Evolutionary conservation across 2,113 vertebrate species (phyloP).

Genomic region (Gymnorhina tibicen): DNA sequence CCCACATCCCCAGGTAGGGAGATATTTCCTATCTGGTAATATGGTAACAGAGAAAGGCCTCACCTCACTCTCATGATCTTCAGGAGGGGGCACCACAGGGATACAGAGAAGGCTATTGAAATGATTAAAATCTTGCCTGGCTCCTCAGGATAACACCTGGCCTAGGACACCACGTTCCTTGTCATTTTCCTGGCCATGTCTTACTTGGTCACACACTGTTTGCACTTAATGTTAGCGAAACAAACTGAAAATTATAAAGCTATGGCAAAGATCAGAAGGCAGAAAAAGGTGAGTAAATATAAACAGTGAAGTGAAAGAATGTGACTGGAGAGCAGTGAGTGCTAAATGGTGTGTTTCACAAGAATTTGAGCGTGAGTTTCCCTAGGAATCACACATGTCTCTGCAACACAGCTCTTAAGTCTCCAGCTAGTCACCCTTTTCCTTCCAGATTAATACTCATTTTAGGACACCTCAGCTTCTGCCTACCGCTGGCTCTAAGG

Average conservation of each 20-base stretch:
- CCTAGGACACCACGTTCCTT: neutral
- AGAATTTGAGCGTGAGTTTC: neutral
- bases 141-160: neutral
- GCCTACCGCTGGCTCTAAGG: neutral
- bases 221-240: neutral
- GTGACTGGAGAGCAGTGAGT: neutral
- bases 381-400: neutral
- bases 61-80: neutral
- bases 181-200: neutral
- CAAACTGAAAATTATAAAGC: neutral
- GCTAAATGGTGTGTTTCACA: conserved; percentile 6
- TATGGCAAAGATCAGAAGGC: neutral
- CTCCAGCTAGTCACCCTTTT: neutral
- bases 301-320: conserved; percentile 8
- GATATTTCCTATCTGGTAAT: neutral
- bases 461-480: neutral
- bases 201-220: neutral
- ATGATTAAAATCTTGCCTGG: neutral
- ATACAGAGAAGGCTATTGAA: neutral
- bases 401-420: neutral
- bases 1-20: neutral
- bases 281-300: conserved; percentile 10
- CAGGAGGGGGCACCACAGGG: neutral
- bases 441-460: neutral
- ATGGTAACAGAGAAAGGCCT: neutral